Percentiles rank a stretch among this genome's conserved stretches.
phyloP scores from a whole-genome alignment of 2,888 invertebrate genomes.

The Phlogophora meticulosa region DNA sequence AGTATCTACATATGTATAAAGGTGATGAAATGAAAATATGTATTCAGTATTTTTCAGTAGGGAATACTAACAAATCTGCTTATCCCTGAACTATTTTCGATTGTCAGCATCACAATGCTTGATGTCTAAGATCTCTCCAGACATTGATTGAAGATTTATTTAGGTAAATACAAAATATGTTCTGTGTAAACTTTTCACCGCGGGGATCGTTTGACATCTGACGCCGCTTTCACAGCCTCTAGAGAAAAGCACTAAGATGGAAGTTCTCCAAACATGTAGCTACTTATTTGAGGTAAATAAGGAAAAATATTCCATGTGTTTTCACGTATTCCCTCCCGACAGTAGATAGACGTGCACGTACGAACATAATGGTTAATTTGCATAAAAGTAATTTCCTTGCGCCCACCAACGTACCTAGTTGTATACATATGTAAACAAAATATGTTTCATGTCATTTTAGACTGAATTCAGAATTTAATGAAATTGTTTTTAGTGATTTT shows the following conservation, averaged over 20 bases:
- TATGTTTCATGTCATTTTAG: constrained; percentile 45
- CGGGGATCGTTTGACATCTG: constrained; percentile 40
- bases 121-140: neutral
- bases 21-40: too few species aligned
- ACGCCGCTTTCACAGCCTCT: constrained; percentile 29
- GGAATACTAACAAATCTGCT: neutral
- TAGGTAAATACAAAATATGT: constrained; percentile 20
- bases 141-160: constrained; percentile 38
- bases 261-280: constrained; percentile 15
- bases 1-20: too few species aligned
- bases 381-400: constrained; percentile 83
- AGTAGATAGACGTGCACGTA: constrained; percentile 69
- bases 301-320: constrained; percentile 29
- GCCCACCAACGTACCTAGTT: constrained; percentile 41
- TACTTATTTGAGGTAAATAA: constrained; percentile 32
- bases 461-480: constrained; percentile 41
- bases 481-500: neutral
- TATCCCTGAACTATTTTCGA: neutral
- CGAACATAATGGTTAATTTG: constrained; percentile 77
- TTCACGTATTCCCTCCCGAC: constrained; percentile 22
- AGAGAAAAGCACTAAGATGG: constrained; percentile 28
- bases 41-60: neutral
- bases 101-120: neutral
- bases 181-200: constrained; percentile 23
- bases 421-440: constrained; percentile 32